Evolutionary conservation across 2,888 invertebrate species (phyloP), one percentile per base, ranked within the genome.

Genomic region (Drosophila dives): DNA sequence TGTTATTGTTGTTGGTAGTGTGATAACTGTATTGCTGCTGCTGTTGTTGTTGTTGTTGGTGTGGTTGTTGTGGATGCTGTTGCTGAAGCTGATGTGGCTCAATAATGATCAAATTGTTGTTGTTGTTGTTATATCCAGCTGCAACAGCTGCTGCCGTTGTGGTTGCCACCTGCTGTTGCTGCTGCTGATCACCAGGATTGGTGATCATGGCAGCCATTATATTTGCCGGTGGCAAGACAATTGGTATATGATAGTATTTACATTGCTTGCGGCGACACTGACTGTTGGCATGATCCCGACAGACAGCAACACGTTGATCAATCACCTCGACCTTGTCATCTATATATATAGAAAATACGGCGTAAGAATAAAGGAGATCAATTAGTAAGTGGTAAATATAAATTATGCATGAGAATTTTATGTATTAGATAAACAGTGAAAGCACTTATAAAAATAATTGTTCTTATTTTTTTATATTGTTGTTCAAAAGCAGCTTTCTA

Each of bases 171-270:
- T 56, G 55, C n/a, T 40, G 54, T 55, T 70, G 81, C 72, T 76
- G 75, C 68, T 78, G 90, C 68, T 80, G 84, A 72, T 86, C 86
- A 77, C 80, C 76, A 23, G 90, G 91, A 84, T 86, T 91, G 83
- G 90, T 94, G 90, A 94, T 94, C 84, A 92, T 90, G 75, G 95
- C 95, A 92, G 95, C 95, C 95, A 95, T 95, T 92, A 95, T 94
- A 91, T 95, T 95, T 92, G 97, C 97, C 92, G 97, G 97, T 92
- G 97, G 97, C 95, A 97, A 94, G 93, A 95, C 96, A 93, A 97
- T 96, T 92, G 98, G 98, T 95, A 98, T 97, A 95, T 98, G 98
- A 95, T 98, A 98, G 95, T 97, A 98, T 96, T 98, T 98, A 96
- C 98, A 98, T 94, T 96, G 95, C 94, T 97, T 96, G 94, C 98